These are phyloP conservation scores for Caenorhabditis sp. DNA, from an alignment of 2,888 invertebrate species.

Conservation along the genomic window DNA sequence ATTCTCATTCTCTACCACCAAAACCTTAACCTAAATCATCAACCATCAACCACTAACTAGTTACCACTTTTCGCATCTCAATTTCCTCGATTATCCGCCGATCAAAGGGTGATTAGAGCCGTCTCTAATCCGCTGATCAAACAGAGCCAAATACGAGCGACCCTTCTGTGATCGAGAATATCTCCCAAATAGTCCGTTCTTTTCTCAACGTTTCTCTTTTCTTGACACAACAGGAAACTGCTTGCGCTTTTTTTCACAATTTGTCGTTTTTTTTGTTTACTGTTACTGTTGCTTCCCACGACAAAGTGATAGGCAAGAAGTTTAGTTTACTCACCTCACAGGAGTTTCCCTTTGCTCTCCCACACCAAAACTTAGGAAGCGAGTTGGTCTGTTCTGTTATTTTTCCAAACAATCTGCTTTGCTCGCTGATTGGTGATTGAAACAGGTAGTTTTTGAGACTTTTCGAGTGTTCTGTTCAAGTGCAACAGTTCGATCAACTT, in stretches of 20 bases:
- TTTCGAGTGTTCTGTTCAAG: slow-evolving; percentile 36
- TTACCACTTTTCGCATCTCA: slow-evolving; percentile 42
- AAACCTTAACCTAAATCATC: slow-evolving; percentile 41
- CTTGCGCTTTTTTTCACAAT: slow-evolving; percentile 39
- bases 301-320: slow-evolving; percentile 44
- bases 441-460: slow-evolving; percentile 49
- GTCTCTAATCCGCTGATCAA: slow-evolving; percentile 58
- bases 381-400: neutral
- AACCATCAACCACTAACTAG: no score
- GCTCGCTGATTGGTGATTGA: slow-evolving; percentile 40
- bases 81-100: slow-evolving; percentile 38
- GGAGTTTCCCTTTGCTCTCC: neutral
- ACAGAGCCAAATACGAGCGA: slow-evolving; percentile 53
- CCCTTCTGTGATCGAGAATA: slow-evolving; percentile 17
- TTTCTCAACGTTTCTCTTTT: slow-evolving; percentile 4
- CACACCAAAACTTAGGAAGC: slow-evolving; percentile 1
- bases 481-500: slow-evolving; percentile 31
- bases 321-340: slow-evolving; percentile 41
- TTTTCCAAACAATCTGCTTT: neutral
- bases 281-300: slow-evolving; percentile 46
- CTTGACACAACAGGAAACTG: slow-evolving; percentile 13
- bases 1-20: neutral
- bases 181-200: slow-evolving; percentile 13
- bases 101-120: slow-evolving; percentile 62
- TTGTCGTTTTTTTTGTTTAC: slow-evolving; percentile 51